Percentiles rank a stretch among this genome's conserved stretches.
These are phyloP conservation scores for Steinernema hermaphroditum DNA, from an alignment of 2,888 invertebrate species.

Conservation along the genomic window DNA sequence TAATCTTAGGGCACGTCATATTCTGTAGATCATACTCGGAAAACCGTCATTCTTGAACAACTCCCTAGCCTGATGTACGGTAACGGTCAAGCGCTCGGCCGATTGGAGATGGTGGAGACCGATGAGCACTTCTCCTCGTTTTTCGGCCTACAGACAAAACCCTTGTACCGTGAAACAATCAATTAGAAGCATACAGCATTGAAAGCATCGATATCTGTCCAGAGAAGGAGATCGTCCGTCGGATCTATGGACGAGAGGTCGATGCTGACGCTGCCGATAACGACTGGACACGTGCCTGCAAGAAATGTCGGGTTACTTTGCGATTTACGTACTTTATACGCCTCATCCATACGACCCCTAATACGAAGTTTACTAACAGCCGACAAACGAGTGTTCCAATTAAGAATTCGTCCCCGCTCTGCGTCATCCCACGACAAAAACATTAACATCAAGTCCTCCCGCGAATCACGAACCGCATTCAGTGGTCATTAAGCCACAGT, in stretches of 20 bases:
- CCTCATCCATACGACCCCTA: no score
- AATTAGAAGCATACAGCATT: constrained; percentile 33
- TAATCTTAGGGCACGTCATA: background rate
- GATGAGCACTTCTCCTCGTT: constrained; percentile 70
- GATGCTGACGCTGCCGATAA: constrained; percentile 30
- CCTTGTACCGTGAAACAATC: background rate
- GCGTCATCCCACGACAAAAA: background rate
- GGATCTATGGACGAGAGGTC: constrained; percentile 41
- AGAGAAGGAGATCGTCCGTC: constrained; percentile 43
- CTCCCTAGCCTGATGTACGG: constrained; percentile 71
- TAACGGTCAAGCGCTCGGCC: constrained; percentile 72
- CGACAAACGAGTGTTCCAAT: background rate
- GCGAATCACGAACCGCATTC: no score
- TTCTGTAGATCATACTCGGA: constrained; percentile 36
- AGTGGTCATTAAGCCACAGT: no score
- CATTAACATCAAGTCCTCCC: constrained; percentile 21
- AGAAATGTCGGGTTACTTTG: no score
- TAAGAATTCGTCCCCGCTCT: no score
- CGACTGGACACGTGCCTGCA: constrained; percentile 28
- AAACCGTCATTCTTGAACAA: constrained; percentile 54
- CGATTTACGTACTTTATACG: background rate
- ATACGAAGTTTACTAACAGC: no score
- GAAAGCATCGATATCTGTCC: constrained; percentile 42
- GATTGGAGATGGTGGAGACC: constrained; percentile 71
- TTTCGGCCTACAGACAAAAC: constrained; percentile 34